Conservation (phyloP, 2,113 vertebrate species). For the Aviceda subcristata region DNA sequence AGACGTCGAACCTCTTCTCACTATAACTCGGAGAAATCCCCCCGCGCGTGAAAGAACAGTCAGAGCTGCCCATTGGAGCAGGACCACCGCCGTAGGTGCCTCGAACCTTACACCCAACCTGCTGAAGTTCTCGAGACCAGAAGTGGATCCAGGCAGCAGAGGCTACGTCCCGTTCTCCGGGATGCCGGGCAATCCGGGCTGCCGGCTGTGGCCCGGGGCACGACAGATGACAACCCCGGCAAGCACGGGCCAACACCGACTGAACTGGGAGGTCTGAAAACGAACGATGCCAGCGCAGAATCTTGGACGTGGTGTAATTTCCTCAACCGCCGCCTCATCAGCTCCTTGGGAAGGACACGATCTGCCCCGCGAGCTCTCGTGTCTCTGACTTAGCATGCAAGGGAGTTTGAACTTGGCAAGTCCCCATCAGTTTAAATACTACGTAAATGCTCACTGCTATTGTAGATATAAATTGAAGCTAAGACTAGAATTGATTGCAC, state of each 20-base stretch:
- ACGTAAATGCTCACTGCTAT: not conserved
- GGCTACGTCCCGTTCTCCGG: not conserved
- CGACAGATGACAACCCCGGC: not conserved
- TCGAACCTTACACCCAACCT: too few species aligned
- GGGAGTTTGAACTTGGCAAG: not conserved
- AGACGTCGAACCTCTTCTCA: not conserved
- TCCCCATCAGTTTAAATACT: not conserved
- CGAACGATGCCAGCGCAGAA: rapidly evolving
- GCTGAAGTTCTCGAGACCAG: rapidly evolving
- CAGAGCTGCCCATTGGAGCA: not conserved
- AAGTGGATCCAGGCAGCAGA: rapidly evolving
- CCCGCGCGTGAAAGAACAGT: rapidly evolving
- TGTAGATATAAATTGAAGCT: not conserved
- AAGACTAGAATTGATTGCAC: not conserved
- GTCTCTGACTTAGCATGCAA: not conserved
- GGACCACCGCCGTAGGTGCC: not conserved
- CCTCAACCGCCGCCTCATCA: not conserved
- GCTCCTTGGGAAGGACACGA: not conserved
- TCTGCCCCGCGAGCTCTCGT: not conserved
- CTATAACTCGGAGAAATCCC: too few species aligned
- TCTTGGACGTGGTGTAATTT: not conserved
- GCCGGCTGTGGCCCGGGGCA: not conserved
- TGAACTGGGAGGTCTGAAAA: not conserved
- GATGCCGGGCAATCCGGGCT: rapidly evolving
- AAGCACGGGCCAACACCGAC: rapidly evolving